Conservation (phyloP, 2,797 vertebrate species). For the Siniperca obscura region DNA sequence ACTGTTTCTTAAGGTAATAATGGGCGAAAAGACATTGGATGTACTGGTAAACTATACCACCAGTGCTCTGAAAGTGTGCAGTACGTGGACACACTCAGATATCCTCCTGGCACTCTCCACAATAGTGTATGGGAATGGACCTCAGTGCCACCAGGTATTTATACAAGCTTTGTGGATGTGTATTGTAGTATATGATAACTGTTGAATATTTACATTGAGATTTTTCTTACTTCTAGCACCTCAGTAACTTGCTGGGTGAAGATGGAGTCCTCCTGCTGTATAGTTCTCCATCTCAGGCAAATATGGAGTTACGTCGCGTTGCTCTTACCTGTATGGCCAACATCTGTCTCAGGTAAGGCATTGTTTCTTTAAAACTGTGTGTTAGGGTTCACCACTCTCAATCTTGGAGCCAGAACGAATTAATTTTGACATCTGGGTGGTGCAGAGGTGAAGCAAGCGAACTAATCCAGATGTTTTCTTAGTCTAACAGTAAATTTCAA, state of each 20-base stretch:
- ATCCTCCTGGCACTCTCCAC: constrained; percentile 93
- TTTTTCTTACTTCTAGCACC: constrained; percentile 81
- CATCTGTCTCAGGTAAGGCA: constrained; percentile 91
- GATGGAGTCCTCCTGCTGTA: constrained; percentile 88
- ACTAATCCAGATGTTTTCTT: not conserved
- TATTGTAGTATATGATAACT: not conserved
- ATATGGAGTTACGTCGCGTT: constrained; percentile 89
- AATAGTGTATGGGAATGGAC: constrained; percentile 92
- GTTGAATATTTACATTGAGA: not conserved
- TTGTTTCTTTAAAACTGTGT: not conserved
- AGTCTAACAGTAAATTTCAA: not conserved
- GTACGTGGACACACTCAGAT: constrained; percentile 93
- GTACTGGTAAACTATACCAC: constrained; percentile 88
- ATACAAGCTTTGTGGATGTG: not conserved
- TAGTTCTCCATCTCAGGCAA: constrained; percentile 84
- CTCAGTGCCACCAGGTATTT: constrained; percentile 91
- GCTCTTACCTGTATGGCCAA: constrained; percentile 93
- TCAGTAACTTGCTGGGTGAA: constrained; percentile 87
- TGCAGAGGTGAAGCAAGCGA: not conserved
- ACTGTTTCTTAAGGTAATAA: constrained; percentile 86
- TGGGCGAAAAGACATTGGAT: constrained; percentile 90
- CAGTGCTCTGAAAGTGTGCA: constrained; percentile 89
- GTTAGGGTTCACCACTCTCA: not conserved
- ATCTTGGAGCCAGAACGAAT: not conserved
- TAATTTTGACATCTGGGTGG: not conserved